phyloP scores from a whole-genome alignment of 2,113 vertebrate genomes.

The Corythornis vintsioides region DNA sequence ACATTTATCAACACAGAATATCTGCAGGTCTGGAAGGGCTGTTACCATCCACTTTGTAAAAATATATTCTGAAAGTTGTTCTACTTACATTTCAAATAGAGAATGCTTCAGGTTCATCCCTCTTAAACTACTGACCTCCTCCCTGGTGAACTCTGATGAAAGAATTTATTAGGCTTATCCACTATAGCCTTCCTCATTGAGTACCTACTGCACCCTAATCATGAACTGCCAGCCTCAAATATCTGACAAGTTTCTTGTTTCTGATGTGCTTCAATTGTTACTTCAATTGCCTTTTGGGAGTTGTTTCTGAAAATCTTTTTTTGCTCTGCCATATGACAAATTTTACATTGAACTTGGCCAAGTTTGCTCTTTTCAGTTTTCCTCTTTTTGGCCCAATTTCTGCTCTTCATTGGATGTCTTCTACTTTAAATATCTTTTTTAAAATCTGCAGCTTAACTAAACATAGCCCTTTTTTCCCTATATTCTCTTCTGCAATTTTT shows the following conservation, averaged over 20 bases:
- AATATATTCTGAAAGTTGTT: not conserved
- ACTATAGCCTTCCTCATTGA: not conserved
- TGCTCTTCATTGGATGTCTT: not conserved
- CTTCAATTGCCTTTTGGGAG: not conserved
- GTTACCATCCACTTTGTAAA: not conserved
- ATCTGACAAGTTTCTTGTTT: constrained; percentile 24
- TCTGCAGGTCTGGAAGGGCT: not conserved
- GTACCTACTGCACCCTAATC: not conserved
- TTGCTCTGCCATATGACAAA: not conserved
- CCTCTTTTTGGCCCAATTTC: not conserved
- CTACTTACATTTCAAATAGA: not conserved
- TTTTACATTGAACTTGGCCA: not conserved
- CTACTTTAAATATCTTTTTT: not conserved
- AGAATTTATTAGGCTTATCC: constrained; percentile 21
- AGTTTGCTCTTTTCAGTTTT: not conserved
- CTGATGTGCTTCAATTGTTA: not conserved
- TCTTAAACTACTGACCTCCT: constrained; percentile 12
- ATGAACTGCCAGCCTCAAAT: not conserved
- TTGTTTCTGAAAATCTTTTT: not conserved
- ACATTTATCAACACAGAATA: not conserved
- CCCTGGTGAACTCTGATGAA: not conserved
- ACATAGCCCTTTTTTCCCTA: not conserved
- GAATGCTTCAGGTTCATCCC: not conserved
- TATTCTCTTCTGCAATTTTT: not conserved
- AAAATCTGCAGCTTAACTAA: not conserved